Percentiles rank a stretch among this genome's conserved stretches.
Evolutionary conservation across 2,888 invertebrate genomes (phyloP).

Genomic region (Drosophila koepferae): DNA sequence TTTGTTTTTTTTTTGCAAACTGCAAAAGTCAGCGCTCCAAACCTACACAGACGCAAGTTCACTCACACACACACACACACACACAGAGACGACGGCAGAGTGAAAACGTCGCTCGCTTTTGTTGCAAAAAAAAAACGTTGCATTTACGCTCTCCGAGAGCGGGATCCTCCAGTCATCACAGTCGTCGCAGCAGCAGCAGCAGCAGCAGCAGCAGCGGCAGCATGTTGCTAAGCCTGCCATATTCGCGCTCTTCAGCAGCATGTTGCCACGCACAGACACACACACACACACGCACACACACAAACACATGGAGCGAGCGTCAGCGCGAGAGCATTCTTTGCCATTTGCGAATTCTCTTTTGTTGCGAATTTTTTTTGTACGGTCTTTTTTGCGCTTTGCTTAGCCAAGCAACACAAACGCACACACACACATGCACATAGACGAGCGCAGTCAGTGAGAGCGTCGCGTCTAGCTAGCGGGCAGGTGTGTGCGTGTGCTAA

Average conservation of each 20-base stretch:
- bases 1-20: conserved; percentile 54
- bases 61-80: conserved; percentile 9
- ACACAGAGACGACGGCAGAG: conserved; percentile 26
- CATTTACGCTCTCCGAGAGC: conserved; percentile 45
- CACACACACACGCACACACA: neutral
- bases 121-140: conserved; percentile 28
- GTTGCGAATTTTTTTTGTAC: conserved; percentile 56
- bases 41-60: conserved; percentile 15
- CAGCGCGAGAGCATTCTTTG: conserved; percentile 45
- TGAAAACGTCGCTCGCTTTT: conserved; percentile 36
- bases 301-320: neutral
- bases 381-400: conserved; percentile 27
- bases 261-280: conserved; percentile 38
- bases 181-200: conserved; percentile 18
- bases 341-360: conserved; percentile 75
- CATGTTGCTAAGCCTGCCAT: conserved; percentile 46
- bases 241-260: conserved; percentile 42
- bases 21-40: conserved; percentile 55
- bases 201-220: conserved; percentile 16
- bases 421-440: conserved; percentile 16
- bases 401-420: conserved; percentile 5
- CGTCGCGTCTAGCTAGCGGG: conserved; percentile 3
- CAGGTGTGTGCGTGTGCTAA: conserved; percentile 41
- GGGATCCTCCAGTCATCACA: conserved; percentile 55
- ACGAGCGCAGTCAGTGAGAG: conserved; percentile 3